Evolutionary conservation across 2,888 invertebrate genomes (phyloP), one percentile per base, ranked within the genome.

Genomic region (Ophion ellenae): DNA sequence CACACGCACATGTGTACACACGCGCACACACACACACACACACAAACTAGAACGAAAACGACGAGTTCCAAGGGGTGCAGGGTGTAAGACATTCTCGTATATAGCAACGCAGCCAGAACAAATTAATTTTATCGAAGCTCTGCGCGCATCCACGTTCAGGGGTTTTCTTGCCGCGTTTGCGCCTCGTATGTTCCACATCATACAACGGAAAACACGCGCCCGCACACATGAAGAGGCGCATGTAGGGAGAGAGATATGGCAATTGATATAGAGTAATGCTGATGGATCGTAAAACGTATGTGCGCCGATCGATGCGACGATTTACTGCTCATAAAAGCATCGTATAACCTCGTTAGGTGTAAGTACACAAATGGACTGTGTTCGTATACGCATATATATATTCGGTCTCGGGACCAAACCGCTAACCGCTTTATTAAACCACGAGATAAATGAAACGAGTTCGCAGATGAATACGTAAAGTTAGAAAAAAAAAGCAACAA

Each of bases 111-210:
- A 59, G 40, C 66, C 57, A 45, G 76, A 80, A 77, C 85, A 83
- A 85, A 85, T 85, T 83, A 85, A 85, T 85, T 83, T 80, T 32
- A 76, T 85, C 83, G 80, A 71, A 85, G 79, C 79, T 61, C 47
- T 67, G 36, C 24, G 2, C 74, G 24, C 36, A 63, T 63, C n/a
- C 45, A 24, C 32, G 61, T 24, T 61, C 40, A 11, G 28, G 69
- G n/a, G 45, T 59, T 74, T 71, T 59, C 10, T 20, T 69, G 40
- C 67, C 57, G 47, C 66, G 32, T 28, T 24, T 7, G 45, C 24
- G 24, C 59, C 28, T 64, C 11, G 10, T 24, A 40, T 1, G 20
- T 53, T 17, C 61, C 28, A 59, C 59, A 69, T 78, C 78, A 70
- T 9, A 40, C 6, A 40, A 9, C 6, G 64, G 61, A 71, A 61